These are phyloP conservation scores for Elanus axillaris DNA, from an alignment of 2,113 vertebrate species.

Conservation along the genomic window DNA sequence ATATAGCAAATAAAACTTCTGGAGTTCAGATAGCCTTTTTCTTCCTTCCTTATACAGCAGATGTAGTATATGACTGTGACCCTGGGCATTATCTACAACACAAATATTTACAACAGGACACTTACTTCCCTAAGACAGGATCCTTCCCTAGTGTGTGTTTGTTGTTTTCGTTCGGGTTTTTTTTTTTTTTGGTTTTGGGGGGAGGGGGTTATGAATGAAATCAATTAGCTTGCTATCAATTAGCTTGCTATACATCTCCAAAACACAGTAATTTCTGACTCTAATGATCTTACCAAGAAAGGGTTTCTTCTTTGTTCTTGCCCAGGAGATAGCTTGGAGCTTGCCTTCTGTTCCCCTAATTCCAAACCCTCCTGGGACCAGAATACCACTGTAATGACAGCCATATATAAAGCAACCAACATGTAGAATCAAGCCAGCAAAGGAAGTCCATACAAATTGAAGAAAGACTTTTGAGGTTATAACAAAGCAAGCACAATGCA, in stretches of 20 bases:
- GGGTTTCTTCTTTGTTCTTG: slow-evolving; percentile 78
- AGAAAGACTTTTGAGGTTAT: background rate
- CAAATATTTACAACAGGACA: background rate
- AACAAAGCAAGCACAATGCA: background rate
- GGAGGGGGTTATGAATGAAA: background rate
- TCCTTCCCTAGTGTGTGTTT: background rate
- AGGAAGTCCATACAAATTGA: background rate
- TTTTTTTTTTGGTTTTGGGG: too few species aligned
- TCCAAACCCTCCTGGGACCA: slow-evolving; percentile 81
- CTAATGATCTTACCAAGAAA: slow-evolving; percentile 74
- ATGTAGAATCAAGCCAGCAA: background rate
- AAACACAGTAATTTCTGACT: background rate
- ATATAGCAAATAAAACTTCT: background rate
- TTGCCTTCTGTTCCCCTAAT: slow-evolving; percentile 78
- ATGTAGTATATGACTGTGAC: background rate
- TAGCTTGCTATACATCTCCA: background rate
- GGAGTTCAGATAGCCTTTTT: background rate
- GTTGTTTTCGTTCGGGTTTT: background rate
- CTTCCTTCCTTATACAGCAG: background rate
- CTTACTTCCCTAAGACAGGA: background rate
- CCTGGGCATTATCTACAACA: background rate
- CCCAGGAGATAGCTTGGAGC: slow-evolving; percentile 79
- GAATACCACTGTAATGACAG: slow-evolving; percentile 72
- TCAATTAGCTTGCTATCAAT: background rate
- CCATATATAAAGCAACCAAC: background rate